Conservation (phyloP, 1,140 invertebrate species). For the Drosophila azteca region DNA sequence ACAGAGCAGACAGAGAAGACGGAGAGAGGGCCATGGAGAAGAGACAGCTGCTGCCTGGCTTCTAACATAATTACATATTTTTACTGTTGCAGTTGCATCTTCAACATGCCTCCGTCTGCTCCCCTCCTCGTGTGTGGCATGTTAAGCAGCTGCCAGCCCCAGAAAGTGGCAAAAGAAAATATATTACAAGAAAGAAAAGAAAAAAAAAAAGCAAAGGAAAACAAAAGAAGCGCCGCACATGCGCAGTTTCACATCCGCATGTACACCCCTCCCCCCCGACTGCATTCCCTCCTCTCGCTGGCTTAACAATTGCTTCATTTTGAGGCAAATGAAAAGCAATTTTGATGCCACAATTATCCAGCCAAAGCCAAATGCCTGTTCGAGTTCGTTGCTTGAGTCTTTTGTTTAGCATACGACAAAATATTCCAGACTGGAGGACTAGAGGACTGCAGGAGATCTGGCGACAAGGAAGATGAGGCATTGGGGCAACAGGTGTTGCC, state of each 20-base stretch:
- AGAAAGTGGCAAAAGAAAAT: constrained; percentile 65
- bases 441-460: not conserved
- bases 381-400: constrained; percentile 67
- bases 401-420: constrained; percentile 74
- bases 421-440: constrained; percentile 26
- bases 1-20: not conserved
- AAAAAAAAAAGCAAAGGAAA: constrained; percentile 18
- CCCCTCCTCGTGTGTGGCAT: constrained; percentile 56
- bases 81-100: constrained; percentile 58
- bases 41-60: constrained; percentile 46
- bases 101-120: constrained; percentile 8
- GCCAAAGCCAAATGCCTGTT: not conserved
- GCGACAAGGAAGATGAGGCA: not conserved
- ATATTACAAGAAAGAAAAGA: constrained; percentile 34
- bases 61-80: constrained; percentile 79
- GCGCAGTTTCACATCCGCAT: constrained; percentile 76
- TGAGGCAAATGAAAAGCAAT: constrained; percentile 75
- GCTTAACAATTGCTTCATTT: constrained; percentile 74
- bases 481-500: no score
- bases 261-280: constrained; percentile 18
- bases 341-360: constrained; percentile 73
- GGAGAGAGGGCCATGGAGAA: not conserved
- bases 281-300: no score
- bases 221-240: constrained; percentile 75
- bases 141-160: constrained; percentile 69